Conservation (phyloP, 2,888 invertebrate genomes). For the Resseliella maxima region DNA sequence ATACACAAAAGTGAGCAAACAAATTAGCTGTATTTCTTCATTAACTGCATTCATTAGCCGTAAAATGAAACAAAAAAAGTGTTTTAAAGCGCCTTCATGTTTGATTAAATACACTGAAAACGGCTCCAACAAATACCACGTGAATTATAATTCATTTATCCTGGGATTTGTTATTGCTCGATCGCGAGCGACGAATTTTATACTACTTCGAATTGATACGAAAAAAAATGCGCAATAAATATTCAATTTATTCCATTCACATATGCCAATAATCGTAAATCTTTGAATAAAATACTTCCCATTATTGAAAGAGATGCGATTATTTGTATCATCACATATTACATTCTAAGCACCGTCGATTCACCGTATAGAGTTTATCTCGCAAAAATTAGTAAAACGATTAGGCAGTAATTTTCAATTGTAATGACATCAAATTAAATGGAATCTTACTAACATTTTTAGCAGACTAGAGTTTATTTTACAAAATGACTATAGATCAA, state of each 20-base stretch:
- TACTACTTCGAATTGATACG: no score
- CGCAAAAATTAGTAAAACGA: conserved; percentile 7
- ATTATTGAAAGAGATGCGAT: conserved; percentile 24
- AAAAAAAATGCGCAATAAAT: background rate
- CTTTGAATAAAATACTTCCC: conserved; percentile 46
- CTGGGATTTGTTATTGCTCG: background rate
- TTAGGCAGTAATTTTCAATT: conserved; percentile 9
- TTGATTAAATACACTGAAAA: background rate
- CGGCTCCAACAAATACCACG: background rate
- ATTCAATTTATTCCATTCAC: background rate
- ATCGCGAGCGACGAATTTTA: no score
- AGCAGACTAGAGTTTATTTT: background rate
- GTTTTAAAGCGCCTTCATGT: background rate
- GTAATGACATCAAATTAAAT: background rate
- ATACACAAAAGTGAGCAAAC: background rate
- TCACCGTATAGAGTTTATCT: background rate
- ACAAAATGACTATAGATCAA: background rate
- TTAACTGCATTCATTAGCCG: background rate
- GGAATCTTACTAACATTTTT: background rate
- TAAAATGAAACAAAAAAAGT: background rate
- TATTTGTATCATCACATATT: background rate
- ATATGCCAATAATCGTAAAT: background rate
- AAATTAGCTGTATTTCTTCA: no score
- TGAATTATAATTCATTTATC: no score
- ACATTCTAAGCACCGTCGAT: background rate